Evolutionary conservation across 1,140 invertebrate species (phyloP).

Genomic region (Scylla paramamosain): DNA sequence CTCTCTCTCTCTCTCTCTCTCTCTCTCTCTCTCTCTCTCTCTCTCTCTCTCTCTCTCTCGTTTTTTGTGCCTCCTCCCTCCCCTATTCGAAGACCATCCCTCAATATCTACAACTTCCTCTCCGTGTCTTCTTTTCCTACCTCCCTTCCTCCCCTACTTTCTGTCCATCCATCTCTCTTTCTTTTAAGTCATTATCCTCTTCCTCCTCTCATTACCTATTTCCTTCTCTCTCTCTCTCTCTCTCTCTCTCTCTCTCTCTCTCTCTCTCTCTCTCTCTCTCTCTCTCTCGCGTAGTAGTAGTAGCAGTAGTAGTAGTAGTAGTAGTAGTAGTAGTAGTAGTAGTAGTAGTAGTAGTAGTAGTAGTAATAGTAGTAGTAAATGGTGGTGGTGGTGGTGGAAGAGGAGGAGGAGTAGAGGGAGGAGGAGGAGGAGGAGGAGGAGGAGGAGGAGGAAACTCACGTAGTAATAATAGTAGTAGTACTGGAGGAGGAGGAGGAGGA

Average conservation of each 20-base stretch:
- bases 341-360: constrained; percentile 6
- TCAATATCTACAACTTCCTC: not conserved
- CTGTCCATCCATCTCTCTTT: not conserved
- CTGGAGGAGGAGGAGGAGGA: constrained; percentile 24
- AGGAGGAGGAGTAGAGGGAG: too few species aligned
- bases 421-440: too few species aligned
- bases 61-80: not conserved
- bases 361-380: not conserved
- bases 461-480: not conserved
- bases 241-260: constrained; percentile 11
- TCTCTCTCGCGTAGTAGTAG: too few species aligned
- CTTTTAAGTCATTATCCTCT: not conserved
- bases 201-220: not conserved
- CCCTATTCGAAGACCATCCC: not conserved
- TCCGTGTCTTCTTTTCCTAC: not conserved
- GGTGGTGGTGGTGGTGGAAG: too few species aligned
- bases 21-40: not conserved
- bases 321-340: not conserved
- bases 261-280: not conserved
- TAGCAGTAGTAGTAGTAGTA: not conserved
- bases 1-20: not conserved
- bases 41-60: not conserved
- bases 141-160: not conserved
- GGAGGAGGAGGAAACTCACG: too few species aligned
- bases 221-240: constrained; percentile 11